Base-by-base conservation (phyloP, 2,888 invertebrate genomes). In the Charanyca ferruginea region DNA sequence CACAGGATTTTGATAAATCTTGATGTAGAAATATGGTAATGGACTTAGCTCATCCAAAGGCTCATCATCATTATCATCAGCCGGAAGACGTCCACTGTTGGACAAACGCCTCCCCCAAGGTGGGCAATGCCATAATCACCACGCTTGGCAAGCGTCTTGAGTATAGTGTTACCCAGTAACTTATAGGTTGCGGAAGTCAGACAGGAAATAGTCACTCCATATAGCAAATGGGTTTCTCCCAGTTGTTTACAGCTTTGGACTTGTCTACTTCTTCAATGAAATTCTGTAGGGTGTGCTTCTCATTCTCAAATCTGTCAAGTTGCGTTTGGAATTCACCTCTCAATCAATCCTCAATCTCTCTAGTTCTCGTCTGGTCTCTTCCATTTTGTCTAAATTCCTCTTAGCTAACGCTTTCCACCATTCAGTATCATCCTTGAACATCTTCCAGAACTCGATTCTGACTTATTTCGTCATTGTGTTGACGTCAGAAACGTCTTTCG, bases 371-470 rank as follows among this genome's bases (percentile, higher is more conserved):
- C 92, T 91, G 0, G 95, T 93, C 66, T 95, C 94, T 52, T 95
- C 93, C 93, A 95, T 94, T 85, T 93, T 95, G 2, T 94, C 91
- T 13, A 95, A 79, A 81, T 96, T 94, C 57, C 95, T 91, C 63
- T 94, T 92, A 1, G 95, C 95, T 22, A 96, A 75, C 0, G 91
- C 95, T 59, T 92, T 94, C 95, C 95, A 96, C 91, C 94, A 93
- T 57, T 95, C 95, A 0, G 94, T 91, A 41, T 96, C 96, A 66
- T 95, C 93, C 75, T 91, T 93, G 74, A 96, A 95, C 80, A 95
- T 86, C 60, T 90, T 92, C 94, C 94, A 95, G 76, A 95, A 95
- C 49, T 94, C 89, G 35, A 86, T 83, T 70, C 87, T 90, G 0
- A 89, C 86, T 74, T 89, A 88, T 65, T 83, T 91, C 1, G 86